Conservation (phyloP, 2,888 invertebrate genomes). For the Platycheirus albimanus region DNA sequence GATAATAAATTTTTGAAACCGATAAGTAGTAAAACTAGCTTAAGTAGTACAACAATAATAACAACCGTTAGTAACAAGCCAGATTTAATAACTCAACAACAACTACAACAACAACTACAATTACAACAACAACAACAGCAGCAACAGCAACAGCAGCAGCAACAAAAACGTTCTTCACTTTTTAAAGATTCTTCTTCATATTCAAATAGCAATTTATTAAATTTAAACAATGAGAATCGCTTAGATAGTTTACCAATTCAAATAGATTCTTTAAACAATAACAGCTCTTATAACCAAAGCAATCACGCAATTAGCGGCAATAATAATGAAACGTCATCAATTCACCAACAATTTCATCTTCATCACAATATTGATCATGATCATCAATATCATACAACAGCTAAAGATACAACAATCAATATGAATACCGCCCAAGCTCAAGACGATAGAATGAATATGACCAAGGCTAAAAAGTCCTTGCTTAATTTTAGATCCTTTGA, state of each 20-base stretch:
- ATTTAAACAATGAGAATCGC: constrained; percentile 76
- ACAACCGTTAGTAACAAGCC: constrained; percentile 82
- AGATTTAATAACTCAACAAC: constrained; percentile 79
- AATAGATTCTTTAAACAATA: constrained; percentile 79
- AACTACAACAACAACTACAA: too few relatives aligned
- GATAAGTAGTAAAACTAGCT: constrained; percentile 83
- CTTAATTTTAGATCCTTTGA: constrained; percentile 82
- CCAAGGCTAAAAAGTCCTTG: constrained; percentile 77
- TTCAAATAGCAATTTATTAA: constrained; percentile 75
- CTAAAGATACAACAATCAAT: constrained; percentile 38
- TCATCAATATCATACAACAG: constrained; percentile 22
- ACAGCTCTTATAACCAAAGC: constrained; percentile 74
- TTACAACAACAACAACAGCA: constrained; percentile 75
- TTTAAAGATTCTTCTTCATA: constrained; percentile 72
- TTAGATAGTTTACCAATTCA: constrained; percentile 80
- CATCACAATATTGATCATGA: constrained; percentile 11
- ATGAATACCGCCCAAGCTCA: constrained; percentile 12
- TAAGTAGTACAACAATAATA: constrained; percentile 83
- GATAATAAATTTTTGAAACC: constrained; percentile 83
- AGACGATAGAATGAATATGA: constrained; percentile 57
- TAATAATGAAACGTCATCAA: constrained; percentile 65
- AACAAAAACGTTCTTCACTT: constrained; percentile 72
- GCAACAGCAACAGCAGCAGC: constrained; percentile 74
- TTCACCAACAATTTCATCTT: neutral
- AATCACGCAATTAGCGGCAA: constrained; percentile 67